A percentile compares a stretch with the other conserved stretches of the same genome.
Evolutionary conservation across 2,888 invertebrate species (phyloP).

Genomic region (Dichetophora obliterata): DNA sequence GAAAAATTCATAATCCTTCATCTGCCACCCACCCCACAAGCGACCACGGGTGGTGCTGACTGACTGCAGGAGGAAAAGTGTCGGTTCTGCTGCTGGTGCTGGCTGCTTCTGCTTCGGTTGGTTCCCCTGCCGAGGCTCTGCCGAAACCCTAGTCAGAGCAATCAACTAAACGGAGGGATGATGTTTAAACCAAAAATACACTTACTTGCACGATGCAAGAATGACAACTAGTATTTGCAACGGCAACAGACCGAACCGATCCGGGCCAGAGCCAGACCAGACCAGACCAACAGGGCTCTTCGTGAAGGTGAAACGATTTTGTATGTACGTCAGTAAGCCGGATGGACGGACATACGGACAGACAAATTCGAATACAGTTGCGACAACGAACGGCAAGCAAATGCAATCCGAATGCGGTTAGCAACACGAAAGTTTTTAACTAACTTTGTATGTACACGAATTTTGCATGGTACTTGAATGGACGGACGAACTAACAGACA

Average conservation of each 20-base stretch:
- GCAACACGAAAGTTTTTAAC: constrained; percentile 33
- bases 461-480: constrained; percentile 11
- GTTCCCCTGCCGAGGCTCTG: constrained; percentile 2
- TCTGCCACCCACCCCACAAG: no score
- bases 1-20: no score
- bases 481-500: background rate
- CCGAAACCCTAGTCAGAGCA: background rate
- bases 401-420: constrained; percentile 35
- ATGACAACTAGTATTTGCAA: constrained; percentile 36
- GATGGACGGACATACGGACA: constrained; percentile 3
- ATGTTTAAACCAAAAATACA: background rate
- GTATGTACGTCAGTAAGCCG: constrained; percentile 9
- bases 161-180: background rate
- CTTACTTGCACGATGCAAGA: constrained; percentile 32
- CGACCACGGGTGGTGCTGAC: no score
- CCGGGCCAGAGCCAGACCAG: background rate
- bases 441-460: background rate
- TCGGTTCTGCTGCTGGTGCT: no score
- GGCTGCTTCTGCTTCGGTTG: background rate
- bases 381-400: constrained; percentile 13
- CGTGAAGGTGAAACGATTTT: constrained; percentile 12
- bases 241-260: constrained; percentile 12
- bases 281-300: constrained; percentile 8
- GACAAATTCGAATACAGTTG: background rate
- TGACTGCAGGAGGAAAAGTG: no score